These are phyloP conservation scores for Sebastes goodei DNA, from an alignment of 2,797 vertebrate genomes.

Conservation along the genomic window DNA sequence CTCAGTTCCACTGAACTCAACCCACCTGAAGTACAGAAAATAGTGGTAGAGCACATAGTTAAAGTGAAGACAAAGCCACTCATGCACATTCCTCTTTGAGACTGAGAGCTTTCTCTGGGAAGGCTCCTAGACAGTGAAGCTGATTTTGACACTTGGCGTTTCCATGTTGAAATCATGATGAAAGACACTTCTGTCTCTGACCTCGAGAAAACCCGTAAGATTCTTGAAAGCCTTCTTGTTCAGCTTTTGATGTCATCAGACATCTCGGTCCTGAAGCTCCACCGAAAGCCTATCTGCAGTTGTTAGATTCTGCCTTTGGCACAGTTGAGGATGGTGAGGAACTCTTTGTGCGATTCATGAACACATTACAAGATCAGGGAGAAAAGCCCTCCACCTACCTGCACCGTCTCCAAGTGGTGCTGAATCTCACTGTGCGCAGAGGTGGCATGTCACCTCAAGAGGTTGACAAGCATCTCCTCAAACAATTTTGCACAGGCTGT, in stretches of 20 bases:
- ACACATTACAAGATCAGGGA: not conserved
- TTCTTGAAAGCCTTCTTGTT: not conserved
- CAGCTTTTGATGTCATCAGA: not conserved
- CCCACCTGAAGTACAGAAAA: not conserved
- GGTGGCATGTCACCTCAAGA: not conserved
- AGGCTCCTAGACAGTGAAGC: not conserved
- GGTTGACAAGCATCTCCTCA: not conserved
- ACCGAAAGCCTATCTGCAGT: not conserved
- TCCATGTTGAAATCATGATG: not conserved
- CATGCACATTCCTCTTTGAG: not conserved
- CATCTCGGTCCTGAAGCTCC: not conserved
- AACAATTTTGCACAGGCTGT: not conserved
- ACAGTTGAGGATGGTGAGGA: not conserved
- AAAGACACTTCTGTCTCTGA: not conserved
- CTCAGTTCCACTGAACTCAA: not conserved
- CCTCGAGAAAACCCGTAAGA: not conserved
- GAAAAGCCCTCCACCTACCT: not conserved
- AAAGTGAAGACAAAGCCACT: not conserved
- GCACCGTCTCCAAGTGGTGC: not conserved
- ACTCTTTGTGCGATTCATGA: not conserved
- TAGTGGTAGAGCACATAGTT: not conserved
- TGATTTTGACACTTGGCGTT: not conserved
- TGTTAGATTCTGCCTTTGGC: not conserved
- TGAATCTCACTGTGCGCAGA: not conserved
- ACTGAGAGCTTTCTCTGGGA: not conserved